These are phyloP conservation scores for Psammodynastes pulverulentus DNA, from an alignment of 2,113 vertebrate species.

Conservation along the genomic window DNA sequence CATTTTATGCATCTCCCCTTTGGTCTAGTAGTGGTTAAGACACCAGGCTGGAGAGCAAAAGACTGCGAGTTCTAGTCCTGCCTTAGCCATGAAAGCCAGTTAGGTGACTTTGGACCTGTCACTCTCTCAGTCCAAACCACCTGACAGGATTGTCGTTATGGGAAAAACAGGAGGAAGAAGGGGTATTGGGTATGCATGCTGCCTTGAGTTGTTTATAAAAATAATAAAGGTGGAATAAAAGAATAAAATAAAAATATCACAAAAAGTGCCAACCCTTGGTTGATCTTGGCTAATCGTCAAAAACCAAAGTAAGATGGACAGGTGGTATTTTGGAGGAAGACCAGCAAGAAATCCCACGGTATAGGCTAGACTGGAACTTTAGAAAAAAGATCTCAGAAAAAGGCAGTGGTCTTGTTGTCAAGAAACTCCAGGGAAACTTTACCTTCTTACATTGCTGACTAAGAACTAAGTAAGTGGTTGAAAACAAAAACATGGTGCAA, in stretches of 20 bases:
- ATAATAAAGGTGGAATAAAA: too few relatives aligned
- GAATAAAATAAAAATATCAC: background rate
- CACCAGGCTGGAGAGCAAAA: too few relatives aligned
- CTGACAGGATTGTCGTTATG: too few relatives aligned
- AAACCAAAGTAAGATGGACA: background rate
- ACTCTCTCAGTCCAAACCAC: too few relatives aligned
- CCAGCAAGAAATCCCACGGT: background rate
- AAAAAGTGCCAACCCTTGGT: background rate
- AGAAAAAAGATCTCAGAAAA: background rate
- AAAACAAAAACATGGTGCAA: background rate
- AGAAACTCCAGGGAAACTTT: background rate
- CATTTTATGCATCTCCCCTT: background rate
- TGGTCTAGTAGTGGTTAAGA: too few relatives aligned
- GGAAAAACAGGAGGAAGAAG: too few relatives aligned
- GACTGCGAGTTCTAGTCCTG: too few relatives aligned
- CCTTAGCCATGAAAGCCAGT: too few relatives aligned
- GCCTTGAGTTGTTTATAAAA: too few relatives aligned
- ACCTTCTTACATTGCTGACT: background rate
- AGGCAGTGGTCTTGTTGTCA: background rate
- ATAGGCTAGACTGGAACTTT: background rate
- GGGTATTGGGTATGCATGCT: too few relatives aligned
- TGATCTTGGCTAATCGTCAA: background rate
- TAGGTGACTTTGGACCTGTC: too few relatives aligned
- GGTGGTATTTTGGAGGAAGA: background rate
- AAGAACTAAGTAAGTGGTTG: background rate